Base-by-base conservation (phyloP, 2,113 vertebrate genomes). In the Dendropsophus ebraccatus region DNA sequence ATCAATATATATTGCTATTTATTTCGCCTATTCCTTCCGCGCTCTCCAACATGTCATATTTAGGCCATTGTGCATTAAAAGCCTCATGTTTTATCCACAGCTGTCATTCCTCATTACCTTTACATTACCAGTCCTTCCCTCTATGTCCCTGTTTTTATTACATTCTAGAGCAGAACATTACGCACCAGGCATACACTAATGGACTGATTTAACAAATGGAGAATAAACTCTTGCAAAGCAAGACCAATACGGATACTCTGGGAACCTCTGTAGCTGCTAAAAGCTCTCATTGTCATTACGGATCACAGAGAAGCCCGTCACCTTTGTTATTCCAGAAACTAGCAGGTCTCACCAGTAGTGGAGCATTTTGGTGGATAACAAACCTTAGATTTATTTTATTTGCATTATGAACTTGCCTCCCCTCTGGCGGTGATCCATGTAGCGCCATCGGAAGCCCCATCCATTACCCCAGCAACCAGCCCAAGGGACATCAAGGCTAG, bases 31-130 rank as follows among this genome's bases (percentile, higher is more conserved):
- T 54, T 52, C 32, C 49, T 77, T 13, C 25, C 17, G 13, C 54
- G 6, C 25, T 54, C 19, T 49, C n/a, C 25, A 19, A 49, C 45
- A 75, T 54, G 49, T 77, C 74, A 77, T 54, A 77, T 77, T 77
- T 77, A 77, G 74, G 74, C 47, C 74, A 77, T 30, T 77, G 49
- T 77, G 49, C 47, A 52, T 77, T 77, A 50, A 32, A 32, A 32
- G 25, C 49, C 49, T 77, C 13, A 76, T 50, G 74, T 77, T 50
- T 52, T 52, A 52, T 32, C 74, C 74, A 32, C 49, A 77, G 49
- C 74, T 54, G 74, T 77, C 74, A 54, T 32, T 77, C 74, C 47
- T 52, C 28, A 77, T 77, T 77, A 77, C 49, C 28, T 52, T 77
- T 54, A 77, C 74, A 77, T 77, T 77, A 77, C 74, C 16, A 52